These are phyloP conservation scores for Peromyscus nudipes DNA, from an alignment of 2,797 vertebrate genomes.

Conservation along the genomic window DNA sequence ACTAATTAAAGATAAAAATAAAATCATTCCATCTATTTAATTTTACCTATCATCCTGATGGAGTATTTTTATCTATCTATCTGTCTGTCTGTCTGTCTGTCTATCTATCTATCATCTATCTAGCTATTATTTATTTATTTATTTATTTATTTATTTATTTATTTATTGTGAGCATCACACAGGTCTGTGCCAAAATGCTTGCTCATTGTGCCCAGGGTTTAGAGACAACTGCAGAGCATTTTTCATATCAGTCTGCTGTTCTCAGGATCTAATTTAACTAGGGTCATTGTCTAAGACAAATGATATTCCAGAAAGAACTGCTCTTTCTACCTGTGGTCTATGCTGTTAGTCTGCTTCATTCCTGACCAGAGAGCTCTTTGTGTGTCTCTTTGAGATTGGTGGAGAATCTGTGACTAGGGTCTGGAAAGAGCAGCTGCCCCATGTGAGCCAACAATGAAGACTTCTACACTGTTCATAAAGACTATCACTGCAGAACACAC, in stretches of 20 bases:
- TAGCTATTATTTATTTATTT: not conserved
- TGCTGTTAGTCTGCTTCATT: not conserved
- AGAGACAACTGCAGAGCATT: not conserved
- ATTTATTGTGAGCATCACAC: not conserved
- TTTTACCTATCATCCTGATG: not conserved
- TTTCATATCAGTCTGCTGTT: not conserved
- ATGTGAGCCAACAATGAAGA: not conserved
- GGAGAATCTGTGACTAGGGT: not conserved
- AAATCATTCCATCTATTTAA: not conserved
- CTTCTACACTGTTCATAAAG: not conserved
- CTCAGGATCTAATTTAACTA: not conserved
- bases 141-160: not conserved
- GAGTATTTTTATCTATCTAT: not conserved
- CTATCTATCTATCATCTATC: no score
- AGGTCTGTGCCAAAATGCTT: not conserved
- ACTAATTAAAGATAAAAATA: not conserved
- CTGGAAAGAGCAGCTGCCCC: not conserved
- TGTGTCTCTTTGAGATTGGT: not conserved
- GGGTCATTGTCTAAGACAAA: not conserved
- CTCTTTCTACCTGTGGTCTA: not conserved
- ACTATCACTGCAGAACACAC: rapidly evolving
- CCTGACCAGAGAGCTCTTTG: not conserved
- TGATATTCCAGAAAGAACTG: not conserved
- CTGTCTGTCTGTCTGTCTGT: no score
- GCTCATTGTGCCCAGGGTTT: not conserved